phyloP scores from a whole-genome alignment of 2,797 vertebrate genomes.

The Strix occidentalis region DNA sequence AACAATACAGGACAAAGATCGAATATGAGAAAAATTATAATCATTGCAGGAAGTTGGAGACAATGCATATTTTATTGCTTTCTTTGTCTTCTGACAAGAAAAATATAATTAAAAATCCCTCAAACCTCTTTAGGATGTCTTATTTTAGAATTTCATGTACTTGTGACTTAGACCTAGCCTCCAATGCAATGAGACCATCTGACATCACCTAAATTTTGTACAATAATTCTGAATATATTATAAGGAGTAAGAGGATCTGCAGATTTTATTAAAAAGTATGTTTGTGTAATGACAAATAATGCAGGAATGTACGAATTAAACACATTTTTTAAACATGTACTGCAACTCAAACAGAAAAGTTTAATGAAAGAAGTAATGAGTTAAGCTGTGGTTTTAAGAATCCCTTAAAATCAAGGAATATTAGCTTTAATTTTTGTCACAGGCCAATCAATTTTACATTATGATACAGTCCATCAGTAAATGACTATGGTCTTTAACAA shows the following conservation, averaged over 20 bases:
- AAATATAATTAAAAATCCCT: neutral
- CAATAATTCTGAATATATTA: neutral
- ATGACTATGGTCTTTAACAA: neutral
- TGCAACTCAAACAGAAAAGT: neutral
- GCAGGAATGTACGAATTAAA: neutral
- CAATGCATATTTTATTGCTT: neutral
- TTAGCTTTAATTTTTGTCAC: neutral
- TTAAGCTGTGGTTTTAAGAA: neutral
- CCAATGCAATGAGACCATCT: neutral
- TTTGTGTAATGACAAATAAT: neutral
- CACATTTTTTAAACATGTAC: neutral
- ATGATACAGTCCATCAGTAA: neutral
- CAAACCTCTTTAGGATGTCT: neutral
- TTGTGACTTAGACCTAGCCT: neutral
- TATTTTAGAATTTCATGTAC: neutral
- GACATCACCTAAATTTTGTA: neutral
- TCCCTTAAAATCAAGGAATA: neutral
- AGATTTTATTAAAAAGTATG: neutral
- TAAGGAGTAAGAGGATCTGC: neutral
- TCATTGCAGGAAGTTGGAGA: neutral
- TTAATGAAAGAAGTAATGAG: neutral
- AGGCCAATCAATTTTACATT: neutral
- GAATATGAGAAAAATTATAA: neutral
- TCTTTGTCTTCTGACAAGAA: neutral
- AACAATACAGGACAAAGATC: neutral